Evolutionary conservation across 2,797 vertebrate species (phyloP).

Genomic region (Sebastes cheni): DNA sequence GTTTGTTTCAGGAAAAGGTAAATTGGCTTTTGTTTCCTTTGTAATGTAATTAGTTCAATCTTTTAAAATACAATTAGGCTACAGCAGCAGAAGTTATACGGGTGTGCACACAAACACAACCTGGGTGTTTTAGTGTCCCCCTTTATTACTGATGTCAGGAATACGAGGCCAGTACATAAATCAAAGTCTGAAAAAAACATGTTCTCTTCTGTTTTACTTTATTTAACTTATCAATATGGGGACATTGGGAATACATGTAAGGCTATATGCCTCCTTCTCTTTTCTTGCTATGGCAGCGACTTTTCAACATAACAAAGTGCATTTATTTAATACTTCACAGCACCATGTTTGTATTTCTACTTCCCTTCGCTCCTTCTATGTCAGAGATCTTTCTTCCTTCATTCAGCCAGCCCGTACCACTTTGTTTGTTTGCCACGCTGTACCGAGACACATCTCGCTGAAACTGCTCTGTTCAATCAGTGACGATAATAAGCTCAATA

Average conservation of each 20-base stretch:
- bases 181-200: neutral
- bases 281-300: neutral
- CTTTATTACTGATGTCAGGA: slow-evolving; percentile 2
- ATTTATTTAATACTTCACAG: neutral
- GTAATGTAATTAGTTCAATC: slow-evolving; percentile 49
- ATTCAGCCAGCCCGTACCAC: neutral
- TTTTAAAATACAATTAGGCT: slow-evolving; percentile 55
- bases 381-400: neutral
- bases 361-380: neutral
- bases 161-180: neutral
- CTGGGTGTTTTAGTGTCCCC: slow-evolving; percentile 2
- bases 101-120: neutral
- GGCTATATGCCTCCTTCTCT: neutral
- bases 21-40: slow-evolving; percentile 56
- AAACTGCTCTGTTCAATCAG: slow-evolving; percentile 51
- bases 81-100: slow-evolving; percentile 3
- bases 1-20: slow-evolving; percentile 52
- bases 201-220: neutral
- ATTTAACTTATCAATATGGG: neutral
- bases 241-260: neutral
- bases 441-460: slow-evolving; percentile 19
- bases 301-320: neutral
- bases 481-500: slow-evolving; percentile 43
- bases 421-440: slow-evolving; percentile 24
- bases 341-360: neutral